Evolutionary conservation across 2,113 vertebrate species (phyloP).

Genomic region (Vicugna pacos): DNA sequence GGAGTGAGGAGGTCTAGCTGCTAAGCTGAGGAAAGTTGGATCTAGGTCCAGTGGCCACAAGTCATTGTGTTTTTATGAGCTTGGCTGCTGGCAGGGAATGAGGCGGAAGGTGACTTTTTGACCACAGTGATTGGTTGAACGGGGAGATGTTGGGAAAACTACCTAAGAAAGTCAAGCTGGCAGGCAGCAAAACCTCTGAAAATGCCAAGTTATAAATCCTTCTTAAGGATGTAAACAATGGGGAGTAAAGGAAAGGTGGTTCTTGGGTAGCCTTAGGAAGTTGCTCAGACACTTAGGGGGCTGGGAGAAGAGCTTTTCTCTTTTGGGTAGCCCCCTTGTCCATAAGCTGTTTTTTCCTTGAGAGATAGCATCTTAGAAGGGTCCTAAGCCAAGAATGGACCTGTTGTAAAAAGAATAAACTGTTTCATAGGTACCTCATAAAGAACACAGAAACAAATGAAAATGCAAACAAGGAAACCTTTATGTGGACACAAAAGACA

Average conservation of each 20-base stretch:
- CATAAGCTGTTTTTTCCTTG: background rate
- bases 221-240: background rate
- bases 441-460: background rate
- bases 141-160: background rate
- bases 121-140: background rate
- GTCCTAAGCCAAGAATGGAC: background rate
- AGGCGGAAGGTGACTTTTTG: background rate
- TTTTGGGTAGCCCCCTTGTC: background rate
- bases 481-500: background rate
- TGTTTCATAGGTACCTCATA: background rate
- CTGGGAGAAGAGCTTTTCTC: background rate
- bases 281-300: background rate
- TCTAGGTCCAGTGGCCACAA: background rate
- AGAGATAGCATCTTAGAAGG: background rate
- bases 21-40: background rate
- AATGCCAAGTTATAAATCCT: background rate
- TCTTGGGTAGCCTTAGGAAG: background rate
- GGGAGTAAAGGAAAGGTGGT: background rate
- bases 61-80: background rate
- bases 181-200: background rate
- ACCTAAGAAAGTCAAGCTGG: background rate
- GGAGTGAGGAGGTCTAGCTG: background rate
- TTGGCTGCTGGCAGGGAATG: background rate
- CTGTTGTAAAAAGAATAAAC: background rate
- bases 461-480: background rate